These are phyloP conservation scores for Agriopis marginaria DNA, from an alignment of 2,888 invertebrate species.

Conservation along the genomic window DNA sequence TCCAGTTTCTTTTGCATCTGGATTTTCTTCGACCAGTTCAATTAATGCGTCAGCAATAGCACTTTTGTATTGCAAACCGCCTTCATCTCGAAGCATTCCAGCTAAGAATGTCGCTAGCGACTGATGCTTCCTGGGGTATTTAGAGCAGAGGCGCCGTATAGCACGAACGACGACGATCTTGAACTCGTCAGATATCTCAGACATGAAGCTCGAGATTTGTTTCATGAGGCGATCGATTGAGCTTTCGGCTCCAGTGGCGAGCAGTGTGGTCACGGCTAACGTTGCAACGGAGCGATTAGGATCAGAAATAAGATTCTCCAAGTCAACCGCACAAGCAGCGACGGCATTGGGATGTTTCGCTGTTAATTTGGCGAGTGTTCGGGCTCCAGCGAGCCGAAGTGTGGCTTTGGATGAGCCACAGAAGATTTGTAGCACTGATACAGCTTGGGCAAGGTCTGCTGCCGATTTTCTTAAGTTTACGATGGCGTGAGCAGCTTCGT, in stretches of 20 bases:
- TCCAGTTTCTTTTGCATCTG: slow-evolving; percentile 98
- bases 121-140: slow-evolving; percentile 98
- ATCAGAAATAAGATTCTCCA: slow-evolving; percentile 99
- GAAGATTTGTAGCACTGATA: slow-evolving; percentile 98
- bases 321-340: slow-evolving; percentile 98
- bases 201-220: slow-evolving; percentile 99
- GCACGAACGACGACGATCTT: slow-evolving; percentile 99
- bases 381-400: slow-evolving; percentile 98
- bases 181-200: slow-evolving; percentile 99
- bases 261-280: slow-evolving; percentile 98
- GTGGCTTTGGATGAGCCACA: slow-evolving; percentile 98
- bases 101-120: slow-evolving; percentile 98
- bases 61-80: slow-evolving; percentile 98
- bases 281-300: slow-evolving; percentile 99
- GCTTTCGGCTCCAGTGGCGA: slow-evolving; percentile 99
- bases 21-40: slow-evolving; percentile 98
- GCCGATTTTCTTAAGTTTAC: slow-evolving; percentile 95
- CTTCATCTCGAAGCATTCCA: slow-evolving; percentile 98
- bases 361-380: slow-evolving; percentile 98
- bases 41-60: slow-evolving; percentile 99
- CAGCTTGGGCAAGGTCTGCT: slow-evolving; percentile 96
- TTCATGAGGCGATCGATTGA: slow-evolving; percentile 99
- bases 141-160: slow-evolving; percentile 94
- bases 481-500: slow-evolving; percentile 99
- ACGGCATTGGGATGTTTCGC: slow-evolving; percentile 98